phyloP scores from a whole-genome alignment of 2,888 invertebrate genomes.

The Hypomecis punctinalis region DNA sequence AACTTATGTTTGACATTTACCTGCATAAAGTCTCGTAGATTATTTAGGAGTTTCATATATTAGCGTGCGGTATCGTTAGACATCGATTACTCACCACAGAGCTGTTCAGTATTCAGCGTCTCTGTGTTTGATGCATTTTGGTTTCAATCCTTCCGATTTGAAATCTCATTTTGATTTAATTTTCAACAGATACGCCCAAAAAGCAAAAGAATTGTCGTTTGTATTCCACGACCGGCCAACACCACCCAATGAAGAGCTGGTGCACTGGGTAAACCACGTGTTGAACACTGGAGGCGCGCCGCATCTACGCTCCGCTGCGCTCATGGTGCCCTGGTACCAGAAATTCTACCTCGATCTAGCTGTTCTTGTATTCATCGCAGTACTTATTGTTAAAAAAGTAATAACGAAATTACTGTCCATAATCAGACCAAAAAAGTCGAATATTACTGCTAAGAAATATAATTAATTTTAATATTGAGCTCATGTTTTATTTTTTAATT shows the following conservation, averaged over 20 bases:
- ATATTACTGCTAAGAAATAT: conserved; percentile 4
- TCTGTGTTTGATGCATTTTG: neutral
- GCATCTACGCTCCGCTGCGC: conserved; percentile 57
- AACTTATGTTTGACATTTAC: too few relatives aligned
- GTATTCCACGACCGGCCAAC: conserved; percentile 57
- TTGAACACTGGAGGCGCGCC: conserved; percentile 54
- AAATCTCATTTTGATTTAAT: neutral
- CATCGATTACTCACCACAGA: too few relatives aligned
- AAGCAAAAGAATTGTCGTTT: conserved; percentile 51
- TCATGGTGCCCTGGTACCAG: conserved; percentile 57
- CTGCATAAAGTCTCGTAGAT: too few relatives aligned
- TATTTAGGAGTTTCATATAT: too few relatives aligned
- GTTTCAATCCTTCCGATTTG: neutral
- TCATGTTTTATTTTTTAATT: neutral
- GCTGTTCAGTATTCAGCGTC: neutral
- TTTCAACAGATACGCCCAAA: conserved; percentile 49
- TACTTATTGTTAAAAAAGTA: conserved; percentile 24
- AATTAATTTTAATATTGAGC: conserved; percentile 1
- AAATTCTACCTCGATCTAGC: conserved; percentile 56
- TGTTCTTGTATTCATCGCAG: conserved; percentile 18
- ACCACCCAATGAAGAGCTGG: conserved; percentile 52
- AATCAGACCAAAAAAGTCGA: neutral
- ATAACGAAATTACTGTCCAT: conserved; percentile 8
- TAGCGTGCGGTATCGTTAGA: too few relatives aligned
- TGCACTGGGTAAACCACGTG: conserved; percentile 60